Conservation (phyloP, 2,888 invertebrate species). For the Pteria penguin region DNA sequence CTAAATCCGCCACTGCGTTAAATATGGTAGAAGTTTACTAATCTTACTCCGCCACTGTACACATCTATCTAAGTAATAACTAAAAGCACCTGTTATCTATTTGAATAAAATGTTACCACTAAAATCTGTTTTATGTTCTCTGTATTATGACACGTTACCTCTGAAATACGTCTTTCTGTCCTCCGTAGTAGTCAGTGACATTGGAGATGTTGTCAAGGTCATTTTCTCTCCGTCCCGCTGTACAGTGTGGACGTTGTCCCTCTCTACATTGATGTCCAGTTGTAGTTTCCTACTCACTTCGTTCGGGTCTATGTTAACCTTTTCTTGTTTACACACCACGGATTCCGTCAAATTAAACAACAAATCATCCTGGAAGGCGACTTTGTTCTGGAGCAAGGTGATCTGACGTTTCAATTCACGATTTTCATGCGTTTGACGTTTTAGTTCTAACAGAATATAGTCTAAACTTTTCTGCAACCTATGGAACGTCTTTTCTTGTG, state of each 20-base stretch:
- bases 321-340: neutral
- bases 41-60: too few species aligned
- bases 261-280: neutral
- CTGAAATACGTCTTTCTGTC: neutral
- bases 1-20: too few species aligned
- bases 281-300: neutral
- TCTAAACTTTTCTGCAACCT: neutral
- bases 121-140: neutral
- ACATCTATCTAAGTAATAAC: too few species aligned
- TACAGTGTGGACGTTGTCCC: neutral
- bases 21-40: too few species aligned
- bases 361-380: neutral
- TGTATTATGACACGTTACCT: neutral
- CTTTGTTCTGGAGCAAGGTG: neutral
- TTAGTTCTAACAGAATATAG: neutral
- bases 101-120: too few species aligned
- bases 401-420: neutral
- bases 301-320: neutral
- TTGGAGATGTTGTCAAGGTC: neutral
- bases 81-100: too few species aligned
- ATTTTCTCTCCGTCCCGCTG: neutral
- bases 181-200: neutral
- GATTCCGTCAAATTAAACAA: neutral
- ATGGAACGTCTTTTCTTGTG: neutral
- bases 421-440: slow-evolving; percentile 5